Percentiles rank a stretch among this genome's conserved stretches.
Evolutionary conservation across 2,797 vertebrate genomes (phyloP).

Genomic region (Microctenopoma lineatum): DNA sequence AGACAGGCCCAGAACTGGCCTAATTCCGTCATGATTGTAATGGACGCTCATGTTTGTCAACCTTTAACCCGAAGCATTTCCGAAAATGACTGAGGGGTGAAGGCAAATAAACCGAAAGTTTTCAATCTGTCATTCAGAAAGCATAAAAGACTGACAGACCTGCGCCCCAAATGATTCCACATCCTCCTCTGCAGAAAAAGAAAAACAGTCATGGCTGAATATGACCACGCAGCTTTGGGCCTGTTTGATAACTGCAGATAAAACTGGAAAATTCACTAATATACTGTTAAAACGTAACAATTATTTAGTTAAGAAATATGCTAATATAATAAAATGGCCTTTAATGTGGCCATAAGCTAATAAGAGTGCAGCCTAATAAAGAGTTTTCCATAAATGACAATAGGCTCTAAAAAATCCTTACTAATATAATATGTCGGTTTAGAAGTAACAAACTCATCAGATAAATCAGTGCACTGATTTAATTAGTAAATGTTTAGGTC

Average conservation of each 20-base stretch:
- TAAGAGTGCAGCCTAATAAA: conserved; percentile 20
- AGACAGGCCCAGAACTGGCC: conserved; percentile 58
- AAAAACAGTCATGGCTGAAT: neutral
- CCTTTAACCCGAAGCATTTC: conserved; percentile 73
- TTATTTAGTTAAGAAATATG: conserved; percentile 16
- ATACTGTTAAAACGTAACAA: neutral
- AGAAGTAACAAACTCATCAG: neutral
- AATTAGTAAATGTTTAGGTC: neutral
- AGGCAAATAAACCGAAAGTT: conserved; percentile 55
- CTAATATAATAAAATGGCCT: conserved; percentile 4
- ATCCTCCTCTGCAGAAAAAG: conserved; percentile 9
- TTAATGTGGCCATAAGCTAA: conserved; percentile 22
- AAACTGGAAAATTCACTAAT: neutral
- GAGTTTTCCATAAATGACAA: conserved; percentile 19
- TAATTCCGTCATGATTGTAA: conserved; percentile 65
- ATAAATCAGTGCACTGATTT: neutral
- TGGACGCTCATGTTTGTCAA: conserved; percentile 69
- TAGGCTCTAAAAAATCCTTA: neutral
- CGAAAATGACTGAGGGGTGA: conserved; percentile 56
- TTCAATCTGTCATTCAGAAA: conserved; percentile 52
- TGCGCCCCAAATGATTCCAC: conserved; percentile 10
- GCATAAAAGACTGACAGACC: conserved; percentile 29
- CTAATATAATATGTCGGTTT: neutral
- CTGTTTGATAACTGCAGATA: conserved; percentile 15
- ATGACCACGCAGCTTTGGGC: neutral